These are phyloP conservation scores for Microplitis mediator DNA, from an alignment of 1,140 invertebrate genomes.

Conservation along the genomic window DNA sequence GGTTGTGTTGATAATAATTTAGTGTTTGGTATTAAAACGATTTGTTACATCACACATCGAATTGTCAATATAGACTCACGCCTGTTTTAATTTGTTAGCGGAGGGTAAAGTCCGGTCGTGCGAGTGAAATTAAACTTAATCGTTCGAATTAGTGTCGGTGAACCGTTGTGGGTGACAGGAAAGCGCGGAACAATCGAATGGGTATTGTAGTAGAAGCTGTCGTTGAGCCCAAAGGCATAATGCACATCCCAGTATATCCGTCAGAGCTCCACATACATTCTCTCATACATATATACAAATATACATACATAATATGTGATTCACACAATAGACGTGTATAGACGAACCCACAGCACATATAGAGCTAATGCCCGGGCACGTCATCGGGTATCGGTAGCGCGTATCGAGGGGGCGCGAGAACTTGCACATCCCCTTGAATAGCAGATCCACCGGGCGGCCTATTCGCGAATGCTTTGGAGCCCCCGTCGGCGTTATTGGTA, in stretches of 20 bases:
- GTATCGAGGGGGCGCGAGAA: slow-evolving; percentile 4
- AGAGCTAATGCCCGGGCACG: slow-evolving; percentile 9
- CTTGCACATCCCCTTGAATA: neutral
- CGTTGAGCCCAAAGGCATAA: neutral
- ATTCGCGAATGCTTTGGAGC: slow-evolving; percentile 10
- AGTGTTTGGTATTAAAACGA: slow-evolving; percentile 2
- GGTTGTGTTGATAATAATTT: neutral
- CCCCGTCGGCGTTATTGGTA: neutral
- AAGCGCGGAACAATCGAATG: slow-evolving; percentile 26
- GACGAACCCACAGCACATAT: neutral
- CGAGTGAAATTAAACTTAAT: slow-evolving; percentile 28
- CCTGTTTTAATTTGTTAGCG: slow-evolving; percentile 8
- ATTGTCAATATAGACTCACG: slow-evolving; percentile 14
- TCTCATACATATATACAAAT: neutral
- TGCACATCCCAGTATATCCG: neutral
- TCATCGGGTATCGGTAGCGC: slow-evolving; percentile 9
- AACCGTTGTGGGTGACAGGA: slow-evolving; percentile 21
- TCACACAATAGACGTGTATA: neutral
- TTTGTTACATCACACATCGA: slow-evolving; percentile 5
- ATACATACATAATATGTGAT: neutral
- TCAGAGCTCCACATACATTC: too few relatives aligned
- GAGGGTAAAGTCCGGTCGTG: slow-evolving; percentile 12
- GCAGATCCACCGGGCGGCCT: neutral
- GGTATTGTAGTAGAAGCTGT: slow-evolving; percentile 15
- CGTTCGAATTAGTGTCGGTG: slow-evolving; percentile 21